Percentiles rank a stretch among this genome's conserved stretches.
Evolutionary conservation across 2,113 vertebrate species (phyloP).

Genomic region (Phodopus roborovskii): DNA sequence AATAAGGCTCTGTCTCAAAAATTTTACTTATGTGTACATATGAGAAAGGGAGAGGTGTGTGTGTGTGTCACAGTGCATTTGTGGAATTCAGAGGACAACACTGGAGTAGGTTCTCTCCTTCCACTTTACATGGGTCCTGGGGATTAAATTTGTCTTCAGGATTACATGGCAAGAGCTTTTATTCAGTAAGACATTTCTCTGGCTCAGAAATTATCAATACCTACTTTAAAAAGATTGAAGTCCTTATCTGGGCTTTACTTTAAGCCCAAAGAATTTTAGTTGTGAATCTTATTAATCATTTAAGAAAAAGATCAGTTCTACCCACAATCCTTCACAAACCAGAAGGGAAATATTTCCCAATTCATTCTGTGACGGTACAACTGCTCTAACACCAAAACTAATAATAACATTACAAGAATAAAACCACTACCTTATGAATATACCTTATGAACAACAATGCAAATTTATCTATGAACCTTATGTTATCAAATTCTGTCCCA

Average conservation of each 20-base stretch:
- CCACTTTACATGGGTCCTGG: background rate
- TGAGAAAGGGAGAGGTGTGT: background rate
- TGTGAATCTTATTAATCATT: conserved; percentile 31
- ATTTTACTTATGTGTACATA: background rate
- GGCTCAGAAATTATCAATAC: background rate
- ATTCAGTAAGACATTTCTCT: background rate
- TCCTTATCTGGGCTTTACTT: conserved; percentile 1
- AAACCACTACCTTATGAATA: conserved; percentile 9
- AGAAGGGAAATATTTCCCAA: background rate
- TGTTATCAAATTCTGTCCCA: background rate
- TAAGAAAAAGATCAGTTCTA: background rate
- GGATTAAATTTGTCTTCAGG: background rate
- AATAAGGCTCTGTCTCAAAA: background rate
- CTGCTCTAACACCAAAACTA: background rate
- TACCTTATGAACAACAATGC: background rate
- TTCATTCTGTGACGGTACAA: background rate
- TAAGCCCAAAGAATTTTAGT: background rate
- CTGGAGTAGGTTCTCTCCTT: background rate
- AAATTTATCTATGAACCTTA: background rate
- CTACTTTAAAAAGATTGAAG: conserved; percentile 31
- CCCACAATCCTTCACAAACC: background rate
- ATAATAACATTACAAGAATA: conserved; percentile 20
- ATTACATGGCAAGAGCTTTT: background rate
- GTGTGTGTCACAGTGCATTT: too few species aligned
- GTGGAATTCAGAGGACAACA: background rate